These are phyloP conservation scores for Phyllotis vaccarum DNA, from an alignment of 2,797 vertebrate genomes.

Conservation along the genomic window DNA sequence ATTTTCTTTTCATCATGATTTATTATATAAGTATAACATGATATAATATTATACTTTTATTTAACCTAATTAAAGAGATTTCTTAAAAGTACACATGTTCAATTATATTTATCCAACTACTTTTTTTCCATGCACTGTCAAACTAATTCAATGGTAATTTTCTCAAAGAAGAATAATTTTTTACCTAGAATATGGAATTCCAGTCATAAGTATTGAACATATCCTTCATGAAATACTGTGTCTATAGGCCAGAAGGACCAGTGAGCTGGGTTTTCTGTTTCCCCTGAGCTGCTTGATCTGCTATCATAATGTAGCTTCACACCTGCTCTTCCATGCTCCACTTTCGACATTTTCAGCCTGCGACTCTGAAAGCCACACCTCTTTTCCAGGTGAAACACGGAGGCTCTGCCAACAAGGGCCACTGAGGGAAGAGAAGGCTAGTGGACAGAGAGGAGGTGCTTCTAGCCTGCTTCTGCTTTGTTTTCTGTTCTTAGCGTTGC, in stretches of 20 bases:
- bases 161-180: constrained; percentile 8
- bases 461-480: neutral
- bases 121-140: constrained; percentile 7
- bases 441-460: neutral
- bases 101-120: neutral
- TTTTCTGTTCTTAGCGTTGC: neutral
- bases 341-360: neutral
- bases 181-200: constrained; percentile 8
- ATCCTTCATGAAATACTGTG: constrained; percentile 28
- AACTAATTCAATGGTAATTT: constrained; percentile 41
- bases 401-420: neutral
- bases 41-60: neutral
- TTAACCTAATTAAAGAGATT: constrained; percentile 24
- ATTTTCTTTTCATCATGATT: neutral
- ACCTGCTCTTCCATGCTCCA: neutral
- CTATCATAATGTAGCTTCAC: neutral
- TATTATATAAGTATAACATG: constrained; percentile 13
- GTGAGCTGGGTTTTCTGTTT: neutral
- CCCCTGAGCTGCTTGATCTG: neutral
- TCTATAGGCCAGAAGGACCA: neutral
- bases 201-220: neutral
- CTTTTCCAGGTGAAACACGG: neutral
- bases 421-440: neutral
- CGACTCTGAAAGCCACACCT: neutral
- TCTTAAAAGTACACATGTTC: neutral